These are phyloP conservation scores for Rhagoletis pomonella DNA, from an alignment of 1,140 invertebrate genomes.

Conservation along the genomic window DNA sequence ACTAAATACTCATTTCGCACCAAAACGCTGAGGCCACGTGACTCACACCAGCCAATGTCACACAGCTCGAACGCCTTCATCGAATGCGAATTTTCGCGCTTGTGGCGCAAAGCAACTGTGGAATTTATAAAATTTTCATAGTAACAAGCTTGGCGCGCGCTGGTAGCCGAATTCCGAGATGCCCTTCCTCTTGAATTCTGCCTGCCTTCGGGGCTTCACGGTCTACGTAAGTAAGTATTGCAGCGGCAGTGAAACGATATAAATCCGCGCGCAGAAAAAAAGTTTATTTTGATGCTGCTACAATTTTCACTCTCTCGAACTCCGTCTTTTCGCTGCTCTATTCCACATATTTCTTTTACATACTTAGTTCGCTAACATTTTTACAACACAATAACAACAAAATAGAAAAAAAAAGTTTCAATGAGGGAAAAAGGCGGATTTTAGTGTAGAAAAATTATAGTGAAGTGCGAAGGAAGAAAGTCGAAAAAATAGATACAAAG, in stretches of 20 bases:
- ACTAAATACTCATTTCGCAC: background rate
- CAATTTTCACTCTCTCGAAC: background rate
- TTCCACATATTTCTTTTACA: background rate
- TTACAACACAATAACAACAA: slow-evolving; percentile 20
- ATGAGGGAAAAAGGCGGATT: background rate
- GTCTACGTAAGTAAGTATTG: background rate
- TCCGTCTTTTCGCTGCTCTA: background rate
- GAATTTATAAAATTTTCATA: slow-evolving; percentile 73
- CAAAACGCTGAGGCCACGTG: background rate
- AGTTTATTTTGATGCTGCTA: background rate
- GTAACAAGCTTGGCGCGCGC: slow-evolving; percentile 67
- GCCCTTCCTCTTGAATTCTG: background rate
- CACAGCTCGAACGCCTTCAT: background rate
- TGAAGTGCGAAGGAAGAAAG: slow-evolving; percentile 19
- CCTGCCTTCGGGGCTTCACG: background rate
- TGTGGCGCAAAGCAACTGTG: slow-evolving; percentile 70
- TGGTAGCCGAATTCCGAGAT: background rate
- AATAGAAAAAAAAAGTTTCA: background rate
- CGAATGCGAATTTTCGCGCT: slow-evolving; percentile 52
- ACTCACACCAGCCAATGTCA: background rate
- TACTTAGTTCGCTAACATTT: background rate
- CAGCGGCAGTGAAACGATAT: background rate
- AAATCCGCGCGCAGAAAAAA: background rate
- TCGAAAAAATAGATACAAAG: background rate
- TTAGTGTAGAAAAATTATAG: background rate